Evolutionary conservation across 2,113 vertebrate genomes (phyloP), one percentile per base, ranked within the genome.

Genomic region (Mesoclemmys tuberculata): DNA sequence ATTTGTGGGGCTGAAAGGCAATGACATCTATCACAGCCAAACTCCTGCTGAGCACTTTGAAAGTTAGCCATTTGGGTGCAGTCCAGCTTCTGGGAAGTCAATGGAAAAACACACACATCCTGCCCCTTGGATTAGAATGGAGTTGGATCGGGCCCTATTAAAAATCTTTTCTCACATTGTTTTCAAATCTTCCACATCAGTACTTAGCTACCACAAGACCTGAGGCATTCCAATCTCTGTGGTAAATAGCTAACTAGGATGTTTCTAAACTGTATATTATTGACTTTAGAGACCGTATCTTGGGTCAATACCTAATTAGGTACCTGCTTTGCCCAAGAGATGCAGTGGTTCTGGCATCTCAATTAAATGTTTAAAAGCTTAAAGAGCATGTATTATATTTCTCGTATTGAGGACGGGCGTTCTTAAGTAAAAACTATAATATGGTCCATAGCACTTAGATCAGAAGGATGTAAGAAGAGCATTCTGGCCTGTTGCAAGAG

Each of bases 161-260:
- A n/a, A 74, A 81, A 74, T 10, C 19, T 58, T 92, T 86, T 31
- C 56, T 56, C 54, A 24, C 24, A 35, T 82, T 52, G 31, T 82
- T 89, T 52, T 82, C 26, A 87, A 46, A 80, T 61, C 79, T 68
- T 90, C 35, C 21, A n/a, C 46, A 26, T 11, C 18, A 12, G 13
- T 88, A 24, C 46, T 80, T 19, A 13, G 11, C 52, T 84, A 49
- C 93, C 91, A 9, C 24, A 71, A 95, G 90, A 87, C 48, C 82
- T 29, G 46, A 94, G 93, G 85, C 81, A 9, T 61, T 94, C 92
- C 82, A 86, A 55, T 96, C 80, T 84, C 93, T 46, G n/a, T 91
- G 84, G 93, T 96, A 98, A 97, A 97, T 95, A 94, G 35, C 91
- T 95, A 94, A 94, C 96, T 92, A 96, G 79, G 94, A 94, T 84